Evolutionary conservation across 30 jellyfish, hydroid and myxozoan species (phyloP), one percentile per base, ranked within the genome.

Genomic region (Cassiopea andromeda): DNA sequence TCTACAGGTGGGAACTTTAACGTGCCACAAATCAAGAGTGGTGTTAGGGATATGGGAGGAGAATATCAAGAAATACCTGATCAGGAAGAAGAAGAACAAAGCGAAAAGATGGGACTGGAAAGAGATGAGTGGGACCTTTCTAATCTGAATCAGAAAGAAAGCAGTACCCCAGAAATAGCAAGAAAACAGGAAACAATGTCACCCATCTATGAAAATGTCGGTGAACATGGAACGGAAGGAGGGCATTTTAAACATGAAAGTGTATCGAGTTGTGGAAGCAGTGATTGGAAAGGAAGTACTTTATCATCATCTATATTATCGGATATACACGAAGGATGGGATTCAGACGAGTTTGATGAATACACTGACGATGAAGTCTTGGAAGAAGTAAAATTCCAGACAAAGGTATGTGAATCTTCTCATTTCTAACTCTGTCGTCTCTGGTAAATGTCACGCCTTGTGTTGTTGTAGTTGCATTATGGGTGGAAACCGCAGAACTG

Each of bases 261-360:
- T 14, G 14, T 61, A 44, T 9, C 66, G 19, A 86, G 82, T 44
- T 67, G 27, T 3, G 10, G 2, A 7, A 59, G 96, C 67, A 46
- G 46, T 19, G 75, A 69, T 54, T 46, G 81, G 19, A 54, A 54
- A 7, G 49, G 46, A 7, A 49, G 81, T 46, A 49, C 89, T 18
- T 47, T 77, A 44, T 19, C 90, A 8, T 47, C 71, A 18, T 79
- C 91, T 2, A 15, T 7, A 12, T 68, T 46, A 10, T 81, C 90
- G 2, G 93, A 90, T 59, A 10, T 74, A 48, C 77, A 48, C 49
- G 97, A 90, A 71, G 97, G 95, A 7, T 96, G 98, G 98, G 97
- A 96, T 73, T 83, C 98, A 9, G 99, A 96, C 57, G 99, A 96
- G 72, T 85, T 92, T 82, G 99, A 96, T 44, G 81, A 96, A 17